Evolutionary conservation across 2,113 vertebrate genomes (phyloP).

Genomic region (Quiscalus mexicanus): DNA sequence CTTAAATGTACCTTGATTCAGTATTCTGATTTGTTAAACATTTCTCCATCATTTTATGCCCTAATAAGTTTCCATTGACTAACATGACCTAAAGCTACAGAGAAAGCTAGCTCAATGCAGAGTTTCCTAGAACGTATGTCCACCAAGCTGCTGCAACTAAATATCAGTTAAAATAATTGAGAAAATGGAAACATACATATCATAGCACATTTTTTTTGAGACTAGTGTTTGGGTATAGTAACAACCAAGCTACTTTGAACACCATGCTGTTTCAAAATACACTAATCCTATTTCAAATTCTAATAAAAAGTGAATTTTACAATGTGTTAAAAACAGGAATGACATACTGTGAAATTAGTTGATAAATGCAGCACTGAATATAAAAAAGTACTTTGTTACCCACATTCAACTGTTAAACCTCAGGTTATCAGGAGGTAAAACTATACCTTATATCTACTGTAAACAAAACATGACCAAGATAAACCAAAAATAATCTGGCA

Average conservation of each 20-base stretch:
- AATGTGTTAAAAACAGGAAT: neutral
- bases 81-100: slow-evolving; percentile 33
- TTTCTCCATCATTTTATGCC: slow-evolving; percentile 35
- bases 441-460: neutral
- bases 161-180: neutral
- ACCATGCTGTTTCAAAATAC: neutral
- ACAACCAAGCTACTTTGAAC: neutral
- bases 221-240: neutral
- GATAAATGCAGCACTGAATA: neutral
- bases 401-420: neutral
- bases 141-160: neutral
- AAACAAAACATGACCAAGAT: neutral
- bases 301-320: neutral
- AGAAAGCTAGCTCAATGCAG: neutral
- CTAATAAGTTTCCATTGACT: slow-evolving; percentile 47
- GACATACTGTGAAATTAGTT: neutral
- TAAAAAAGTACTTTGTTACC: neutral
- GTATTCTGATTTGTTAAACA: slow-evolving; percentile 27
- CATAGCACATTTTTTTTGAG: neutral
- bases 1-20: neutral
- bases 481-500: neutral
- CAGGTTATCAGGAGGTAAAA: neutral
- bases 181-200: neutral
- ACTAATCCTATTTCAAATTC: neutral
- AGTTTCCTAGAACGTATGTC: neutral